Evolutionary conservation across 1,140 invertebrate genomes (phyloP), one percentile per base, ranked within the genome.

Genomic region (Zaprionus capensis): DNA sequence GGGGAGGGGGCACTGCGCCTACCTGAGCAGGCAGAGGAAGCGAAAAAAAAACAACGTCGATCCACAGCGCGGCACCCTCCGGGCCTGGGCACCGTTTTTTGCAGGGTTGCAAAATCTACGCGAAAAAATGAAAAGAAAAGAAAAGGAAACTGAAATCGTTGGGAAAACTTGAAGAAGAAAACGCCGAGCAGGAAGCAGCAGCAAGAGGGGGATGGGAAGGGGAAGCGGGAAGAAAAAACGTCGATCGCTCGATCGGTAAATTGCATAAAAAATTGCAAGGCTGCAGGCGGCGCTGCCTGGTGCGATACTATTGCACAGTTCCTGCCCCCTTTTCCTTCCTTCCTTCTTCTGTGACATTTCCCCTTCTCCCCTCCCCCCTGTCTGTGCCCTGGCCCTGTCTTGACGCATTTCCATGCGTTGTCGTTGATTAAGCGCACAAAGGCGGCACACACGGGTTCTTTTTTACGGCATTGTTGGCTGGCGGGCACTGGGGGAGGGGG

Each of bases 201-300:
- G 66, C 53, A 78, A 76, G 44, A 56, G 20, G 56, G 26, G 44
- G 26, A 34, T 28, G 22, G 12, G 49, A 20, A 56, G 57, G 74
- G 76, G 7, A 7, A 7, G 71, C 38, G 51, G 72, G 2, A n/a
- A 44, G 41, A n/a, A n/a, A n/a, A 41, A 41, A 41, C 41, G 0
- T 44, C n/a, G 41, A 44, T 44, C 41, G 41, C 72, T 75, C 81
- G 85, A 90, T 88, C 85, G 62, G 72, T 71, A 80, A 90, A 88
- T 85, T 90, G 81, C 81, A 88, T 88, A 88, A 88, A 88, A 88
- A 88, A 88, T 88, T 90, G 85, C 85, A 88, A 84, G 75, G 71
- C 77, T 75, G 71, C 70, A 68, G 46, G 34, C 57, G n/a, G 14
- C n/a, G 57, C 57, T 20, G 11, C 67, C 57, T 28, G 11, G 38